Evolutionary conservation across 1,140 invertebrate species (phyloP).

Genomic region (Macrocentrus cingulum): DNA sequence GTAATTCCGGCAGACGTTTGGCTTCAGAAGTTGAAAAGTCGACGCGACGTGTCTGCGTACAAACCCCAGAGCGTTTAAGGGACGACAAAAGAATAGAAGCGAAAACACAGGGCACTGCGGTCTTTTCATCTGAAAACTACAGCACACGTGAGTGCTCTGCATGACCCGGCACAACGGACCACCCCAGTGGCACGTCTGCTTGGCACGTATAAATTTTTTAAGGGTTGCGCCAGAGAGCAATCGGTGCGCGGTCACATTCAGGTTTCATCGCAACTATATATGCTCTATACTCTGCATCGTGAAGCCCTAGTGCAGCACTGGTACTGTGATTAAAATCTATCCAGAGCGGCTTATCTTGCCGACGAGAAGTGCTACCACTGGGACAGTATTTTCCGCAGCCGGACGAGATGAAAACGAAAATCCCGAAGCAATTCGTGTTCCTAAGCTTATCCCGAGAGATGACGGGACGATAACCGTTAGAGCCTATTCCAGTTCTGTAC

Average conservation of each 20-base stretch:
- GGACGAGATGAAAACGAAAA: conserved; percentile 1
- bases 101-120: not conserved
- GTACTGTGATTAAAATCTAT: conserved; percentile 48
- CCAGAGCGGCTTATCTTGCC: conserved; percentile 39
- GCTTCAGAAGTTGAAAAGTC: too few relatives aligned
- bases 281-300: not conserved
- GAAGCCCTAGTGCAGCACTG: too few relatives aligned
- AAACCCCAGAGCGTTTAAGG: too few relatives aligned
- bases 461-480: not conserved
- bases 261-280: conserved; percentile 14
- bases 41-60: too few relatives aligned
- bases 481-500: not conserved
- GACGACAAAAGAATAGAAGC: too few relatives aligned
- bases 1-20: too few relatives aligned
- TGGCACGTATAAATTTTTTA: conserved; percentile 13
- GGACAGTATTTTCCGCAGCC: conserved; percentile 14
- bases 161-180: not conserved
- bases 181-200: not conserved
- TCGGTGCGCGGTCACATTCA: conserved; percentile 9
- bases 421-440: conserved; percentile 2
- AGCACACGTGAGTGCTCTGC: not conserved
- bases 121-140: not conserved
- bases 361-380: not conserved
- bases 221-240: not conserved
- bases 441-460: conserved; percentile 5